Base-by-base conservation (phyloP, 2,888 invertebrate species). In the Salticus scenicus region DNA sequence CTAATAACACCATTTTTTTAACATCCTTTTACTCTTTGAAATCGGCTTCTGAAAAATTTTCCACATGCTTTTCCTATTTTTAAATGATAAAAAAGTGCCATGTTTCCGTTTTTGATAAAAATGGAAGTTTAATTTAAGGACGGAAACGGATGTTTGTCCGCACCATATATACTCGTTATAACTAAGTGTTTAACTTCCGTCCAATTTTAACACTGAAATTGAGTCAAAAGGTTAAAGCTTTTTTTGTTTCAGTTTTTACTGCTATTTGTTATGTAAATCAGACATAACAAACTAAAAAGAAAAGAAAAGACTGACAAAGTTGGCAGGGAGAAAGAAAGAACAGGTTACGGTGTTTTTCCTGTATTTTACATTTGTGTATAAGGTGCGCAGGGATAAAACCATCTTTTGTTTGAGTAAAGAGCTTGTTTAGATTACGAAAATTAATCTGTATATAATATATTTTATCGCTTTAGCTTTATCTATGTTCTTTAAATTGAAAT, bases 71-170 rank as follows among this genome's bases (percentile, higher is more conserved):
- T 28, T 28, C 37, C 41, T 41, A 42, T 70, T 70, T 70, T 70
- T 70, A 70, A 70, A 70, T 42, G 47, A 63, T 51, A 67, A 72
- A 64, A 83, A 78, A 67, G 47, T 42, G 47, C 66, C 20, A 64
- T 71, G 42, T 77, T 84, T 84, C 83, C 77, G 72, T 78, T 84
- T 72, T 31, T 47, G 72, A 77, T 73, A 77, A 75, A 74, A 72
- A 33, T 64, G 69, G 73, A 71, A 84, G 76, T 84, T 84, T 73
- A 84, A 84, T 84, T 84, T 84, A 84, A 84, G 72, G 83, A 66
- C 77, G 83, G 83, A 84, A 84, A 69, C 83, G 83, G 83, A 84
- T 84, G 83, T 84, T 84, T 77, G 76, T 76, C 57, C 67, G 37
- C 66, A 71, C 72, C 78, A 76, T 70, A 69, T 77, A 73, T 73